Evolutionary conservation across 2,797 vertebrate species (phyloP).

Genomic region (Nothura maculosa): DNA sequence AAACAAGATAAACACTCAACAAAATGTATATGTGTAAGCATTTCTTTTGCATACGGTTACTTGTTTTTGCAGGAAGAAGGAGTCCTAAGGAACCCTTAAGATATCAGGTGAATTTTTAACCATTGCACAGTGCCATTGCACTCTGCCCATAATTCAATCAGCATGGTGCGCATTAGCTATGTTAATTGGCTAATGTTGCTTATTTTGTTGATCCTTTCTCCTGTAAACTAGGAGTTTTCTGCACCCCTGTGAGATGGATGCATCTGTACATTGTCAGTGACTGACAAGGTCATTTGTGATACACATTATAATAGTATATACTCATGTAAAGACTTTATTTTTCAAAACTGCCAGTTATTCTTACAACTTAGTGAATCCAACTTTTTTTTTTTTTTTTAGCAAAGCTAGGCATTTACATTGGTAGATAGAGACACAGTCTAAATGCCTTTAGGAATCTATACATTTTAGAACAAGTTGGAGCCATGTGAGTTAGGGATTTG

Average conservation of each 20-base stretch:
- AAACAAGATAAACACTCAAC: not conserved
- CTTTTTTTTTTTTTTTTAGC: not conserved
- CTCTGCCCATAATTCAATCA: not conserved
- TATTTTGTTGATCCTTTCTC: not conserved
- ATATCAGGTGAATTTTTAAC: not conserved
- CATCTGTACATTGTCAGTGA: not conserved
- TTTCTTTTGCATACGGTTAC: not conserved
- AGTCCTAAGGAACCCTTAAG: not conserved
- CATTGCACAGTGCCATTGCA: accelerated
- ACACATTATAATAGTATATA: not conserved
- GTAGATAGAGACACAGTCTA: not conserved
- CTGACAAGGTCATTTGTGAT: not conserved
- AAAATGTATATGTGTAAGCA: not conserved
- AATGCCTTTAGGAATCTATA: not conserved
- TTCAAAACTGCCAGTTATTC: slow-evolving; percentile 13
- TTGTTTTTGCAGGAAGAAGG: not conserved
- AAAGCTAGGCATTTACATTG: not conserved
- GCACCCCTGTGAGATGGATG: accelerated
- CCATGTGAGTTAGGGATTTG: not conserved
- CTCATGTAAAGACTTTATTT: not conserved
- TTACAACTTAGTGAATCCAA: not conserved
- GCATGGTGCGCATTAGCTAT: not conserved
- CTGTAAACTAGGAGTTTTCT: not conserved
- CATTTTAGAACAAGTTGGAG: not conserved
- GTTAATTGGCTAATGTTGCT: not conserved